Evolutionary conservation across 2,113 vertebrate genomes (phyloP).

Genomic region (Paralichthys olivaceus): DNA sequence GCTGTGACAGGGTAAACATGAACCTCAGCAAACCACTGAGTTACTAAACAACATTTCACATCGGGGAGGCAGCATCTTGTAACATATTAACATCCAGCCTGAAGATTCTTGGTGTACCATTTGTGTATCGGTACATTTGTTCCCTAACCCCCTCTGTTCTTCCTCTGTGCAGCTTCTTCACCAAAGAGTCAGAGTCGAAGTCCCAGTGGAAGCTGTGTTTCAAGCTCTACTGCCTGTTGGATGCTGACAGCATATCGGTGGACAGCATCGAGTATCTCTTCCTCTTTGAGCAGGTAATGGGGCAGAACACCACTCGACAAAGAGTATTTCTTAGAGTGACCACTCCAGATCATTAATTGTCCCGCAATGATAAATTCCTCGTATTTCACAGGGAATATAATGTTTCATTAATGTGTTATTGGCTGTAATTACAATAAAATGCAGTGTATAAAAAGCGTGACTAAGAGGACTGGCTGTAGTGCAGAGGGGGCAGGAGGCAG

Average conservation of each 20-base stretch:
- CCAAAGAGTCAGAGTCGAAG: conserved; percentile 82
- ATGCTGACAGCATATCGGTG: conserved; percentile 87
- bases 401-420: conserved; percentile 51
- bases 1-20: conserved; percentile 44
- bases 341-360: conserved; percentile 36
- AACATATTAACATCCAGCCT: conserved; percentile 40
- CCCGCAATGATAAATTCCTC: conserved; percentile 45
- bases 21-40: conserved; percentile 14
- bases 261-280: conserved; percentile 91
- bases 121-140: conserved; percentile 1
- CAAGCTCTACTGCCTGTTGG: conserved; percentile 92
- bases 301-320: conserved; percentile 21
- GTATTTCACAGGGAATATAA: conserved; percentile 44
- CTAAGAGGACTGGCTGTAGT: conserved; percentile 66
- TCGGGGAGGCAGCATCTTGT: conserved; percentile 9
- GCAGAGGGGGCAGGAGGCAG: conserved; percentile 49
- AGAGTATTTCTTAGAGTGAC: conserved; percentile 17
- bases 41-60: conserved; percentile 38
- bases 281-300: conserved; percentile 92
- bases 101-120: background rate
- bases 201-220: conserved; percentile 88
- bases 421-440: conserved; percentile 61
- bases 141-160: conserved; percentile 18
- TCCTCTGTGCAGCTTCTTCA: conserved; percentile 77
- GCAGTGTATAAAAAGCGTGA: conserved; percentile 48